phyloP scores from a whole-genome alignment of 2,797 vertebrate genomes.

The Neopelma chrysocephalum region DNA sequence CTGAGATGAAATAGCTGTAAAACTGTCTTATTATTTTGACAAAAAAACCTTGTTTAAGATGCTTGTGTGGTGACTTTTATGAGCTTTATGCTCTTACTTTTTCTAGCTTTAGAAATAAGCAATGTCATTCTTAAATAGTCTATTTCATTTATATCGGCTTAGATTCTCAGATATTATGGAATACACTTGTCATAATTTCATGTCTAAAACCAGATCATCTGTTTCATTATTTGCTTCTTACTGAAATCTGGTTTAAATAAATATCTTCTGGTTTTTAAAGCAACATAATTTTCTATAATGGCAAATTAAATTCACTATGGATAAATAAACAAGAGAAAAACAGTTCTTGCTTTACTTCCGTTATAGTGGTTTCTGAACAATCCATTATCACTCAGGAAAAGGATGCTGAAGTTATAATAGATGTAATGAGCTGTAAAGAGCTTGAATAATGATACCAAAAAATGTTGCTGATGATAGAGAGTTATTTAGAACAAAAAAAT shows the following conservation, averaged over 20 bases:
- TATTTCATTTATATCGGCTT: not conserved
- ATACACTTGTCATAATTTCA: not conserved
- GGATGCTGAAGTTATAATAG: not conserved
- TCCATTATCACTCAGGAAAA: not conserved
- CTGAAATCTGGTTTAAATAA: not conserved
- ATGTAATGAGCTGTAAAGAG: constrained; percentile 17
- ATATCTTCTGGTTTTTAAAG: not conserved
- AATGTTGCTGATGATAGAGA: not conserved
- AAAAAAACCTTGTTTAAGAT: not conserved
- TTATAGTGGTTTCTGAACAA: not conserved
- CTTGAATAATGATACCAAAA: not conserved
- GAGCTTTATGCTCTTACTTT: not conserved
- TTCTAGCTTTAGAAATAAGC: not conserved
- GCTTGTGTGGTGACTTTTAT: not conserved
- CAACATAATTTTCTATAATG: not conserved
- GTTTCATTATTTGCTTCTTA: not conserved
- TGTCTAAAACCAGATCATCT: not conserved
- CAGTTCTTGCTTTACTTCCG: not conserved
- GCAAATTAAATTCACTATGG: not conserved
- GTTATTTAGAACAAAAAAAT: not conserved
- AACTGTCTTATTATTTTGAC: constrained; percentile 33
- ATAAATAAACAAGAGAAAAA: not conserved
- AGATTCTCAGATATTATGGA: not conserved
- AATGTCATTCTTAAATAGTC: not conserved
- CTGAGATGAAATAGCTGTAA: constrained; percentile 17